Evolutionary conservation across 1,140 invertebrate genomes (phyloP), one percentile per base, ranked within the genome.

Genomic region (Tetragnatha versicolor): DNA sequence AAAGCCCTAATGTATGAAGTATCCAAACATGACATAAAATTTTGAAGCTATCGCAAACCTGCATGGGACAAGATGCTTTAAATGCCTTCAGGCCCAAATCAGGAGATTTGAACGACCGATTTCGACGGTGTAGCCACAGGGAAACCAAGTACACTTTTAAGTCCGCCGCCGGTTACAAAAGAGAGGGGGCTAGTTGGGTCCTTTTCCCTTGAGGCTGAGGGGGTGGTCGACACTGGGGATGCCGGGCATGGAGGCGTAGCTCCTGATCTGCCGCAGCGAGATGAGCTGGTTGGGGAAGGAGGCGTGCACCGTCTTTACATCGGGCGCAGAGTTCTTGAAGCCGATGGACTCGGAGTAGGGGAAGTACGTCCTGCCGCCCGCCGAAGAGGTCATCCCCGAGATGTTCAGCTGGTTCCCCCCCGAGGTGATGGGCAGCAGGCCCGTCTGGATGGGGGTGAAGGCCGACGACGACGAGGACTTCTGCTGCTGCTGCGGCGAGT

Each of bases 201-300:
- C 85, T 83, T 89, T 89, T 82, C 89, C 89, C 82, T 89, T 89
- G 25, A 89, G 84, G 45, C 87, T 87, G 51, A 89, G 83, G 39
- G 88, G 84, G 76, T 88, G 88, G 79, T 89, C 88, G 70, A 65
- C 79, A 17, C 51, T 58, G 0, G 68, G 29, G 3, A 87, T 85
- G 88, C 86, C 90, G 4, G 94, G 94, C 85, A 96, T 94, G 85
- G 96, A 94, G 79, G 95, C 94, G 87, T 97, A 98, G 85, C 97
- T 98, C 83, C 95, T 90, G 83, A 98, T 98, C 87, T 98, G 95
- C 87, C 98, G 94, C 73, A 98, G 88, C 79, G 95, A 96, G 83
- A 98, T 96, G 82, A 98, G 89, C 85, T 97, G 95, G 85, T 97
- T 97, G 53, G 95, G 95, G 86, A 96, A 97, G 75, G 85, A 82